Evolutionary conservation across 2,888 invertebrate species (phyloP), one percentile per base, ranked within the genome.

Genomic region (Busseola fusca): DNA sequence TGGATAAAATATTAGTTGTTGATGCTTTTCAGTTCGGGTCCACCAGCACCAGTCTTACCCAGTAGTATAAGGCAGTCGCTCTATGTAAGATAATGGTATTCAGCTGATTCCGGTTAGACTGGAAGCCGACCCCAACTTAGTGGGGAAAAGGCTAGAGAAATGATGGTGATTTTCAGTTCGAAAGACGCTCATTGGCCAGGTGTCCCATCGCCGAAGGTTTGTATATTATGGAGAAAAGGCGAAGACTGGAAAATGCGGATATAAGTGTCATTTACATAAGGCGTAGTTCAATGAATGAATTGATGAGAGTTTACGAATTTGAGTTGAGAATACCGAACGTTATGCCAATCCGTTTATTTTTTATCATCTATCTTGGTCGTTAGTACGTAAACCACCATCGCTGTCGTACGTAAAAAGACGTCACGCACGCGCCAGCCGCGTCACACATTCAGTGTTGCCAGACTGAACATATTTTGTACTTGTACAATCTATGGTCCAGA

Each of bases 401-500:
- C 80, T 71, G 79, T 86, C 75, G 82, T 85, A 73, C 73, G 73
- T 76, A 76, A 78, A 63, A 72, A 71, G 76, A 81, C 78, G 78
- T 84, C 80, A 80, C 77, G 64, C 76, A 82, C 78, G 80, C 83
- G 81, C 82, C 72, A 72, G 71, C 78, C 73, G 78, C 84, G 82
- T 72, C 84, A 83, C 79, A 62, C 81, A 60, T 45, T 73, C 64
- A 83, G 75, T 86, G 80, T 82, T 79, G 82, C 78, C 64, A 73
- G 62, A 54, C 64, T 64, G 69, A 72, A 83, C 69, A 73, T 76
- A 63, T 62, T 58, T 78, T 78, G 82, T 80, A 69, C 64, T 30
- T 59, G 70, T 81, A 74, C 70, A 69, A 69, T 60, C 21, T 74
- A 72, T 66, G 68, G 92, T 85, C 89, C 91, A 89, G 89, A 89